Base-by-base conservation (phyloP, 2,113 vertebrate genomes). In the Agapornis roseicollis region DNA sequence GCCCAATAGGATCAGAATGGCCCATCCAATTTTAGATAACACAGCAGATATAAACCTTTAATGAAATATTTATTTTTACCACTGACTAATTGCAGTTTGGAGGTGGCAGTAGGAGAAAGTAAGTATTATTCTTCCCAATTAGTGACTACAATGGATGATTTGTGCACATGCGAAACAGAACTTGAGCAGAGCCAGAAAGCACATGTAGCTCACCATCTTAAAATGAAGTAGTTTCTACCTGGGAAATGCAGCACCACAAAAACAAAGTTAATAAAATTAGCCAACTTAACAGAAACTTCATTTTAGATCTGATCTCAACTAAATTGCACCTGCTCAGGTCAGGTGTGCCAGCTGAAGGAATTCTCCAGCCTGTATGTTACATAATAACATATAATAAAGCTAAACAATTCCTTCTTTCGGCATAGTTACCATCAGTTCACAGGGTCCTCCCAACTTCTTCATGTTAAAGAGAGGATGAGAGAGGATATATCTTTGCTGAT, bases 251-350 rank as follows among this genome's bases (percentile, higher is more conserved):
- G 23, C 2, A 4, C 3, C 35, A 61, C 16, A 27, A 64, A 73
- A 90, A 68, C 6, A 70, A 42, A 39, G 9, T 5, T 6, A 77
- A 44, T 11, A 61, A 88, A 77, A 47, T 25, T 9, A 82, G 19
- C 5, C 23, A 82, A 10, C 19, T 28, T 66, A 37, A 70, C 19
- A 25, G 63, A 49, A 81, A 53, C 58, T 76, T 81, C 10, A n/a
- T 56, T 47, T 88, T 3, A 1, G 9, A 22, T 60, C 47, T 0
- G 0, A 18, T 42, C 66, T 88, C 64, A 50, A 44, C 1, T 1
- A 41, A 15, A 1, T 9, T 71, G 61, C 55, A 66, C 31, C 13
- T 16, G 31, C 78, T 72, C 41, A 35, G 65, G 39, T 55, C 41
- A 39, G 52, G 41, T 39, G 66, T 44, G 19, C 24, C 41, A n/a